Conservation (phyloP, 2,888 invertebrate species). For the Lysandra coridon region DNA sequence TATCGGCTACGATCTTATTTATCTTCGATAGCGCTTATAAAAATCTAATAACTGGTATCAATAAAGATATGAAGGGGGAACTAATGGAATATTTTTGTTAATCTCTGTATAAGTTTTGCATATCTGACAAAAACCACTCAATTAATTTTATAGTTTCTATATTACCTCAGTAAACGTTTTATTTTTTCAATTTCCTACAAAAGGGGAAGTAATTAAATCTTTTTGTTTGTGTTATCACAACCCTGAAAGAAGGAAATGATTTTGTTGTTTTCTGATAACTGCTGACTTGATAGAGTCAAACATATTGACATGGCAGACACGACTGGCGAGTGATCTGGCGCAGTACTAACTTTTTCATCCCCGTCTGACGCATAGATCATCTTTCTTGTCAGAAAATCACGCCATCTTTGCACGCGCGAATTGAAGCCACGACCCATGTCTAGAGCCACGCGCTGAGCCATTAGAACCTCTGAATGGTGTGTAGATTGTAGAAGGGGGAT, state of each 20-base stretch:
- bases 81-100: slow-evolving; percentile 21
- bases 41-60: slow-evolving; percentile 19
- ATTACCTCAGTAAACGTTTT: not conserved
- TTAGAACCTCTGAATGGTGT: slow-evolving; percentile 42
- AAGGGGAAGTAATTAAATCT: not conserved
- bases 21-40: slow-evolving; percentile 13
- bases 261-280: too few relatives aligned
- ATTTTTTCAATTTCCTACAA: not conserved
- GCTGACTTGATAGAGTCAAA: too few relatives aligned
- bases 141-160: not conserved
- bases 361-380: too few relatives aligned
- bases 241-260: not conserved
- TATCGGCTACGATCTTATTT: slow-evolving; percentile 20
- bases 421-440: not conserved
- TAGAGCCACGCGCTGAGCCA: too few relatives aligned
- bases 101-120: slow-evolving; percentile 18
- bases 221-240: not conserved
- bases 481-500: slow-evolving; percentile 58
- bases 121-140: slow-evolving; percentile 4
- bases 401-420: not conserved
- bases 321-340: too few relatives aligned
- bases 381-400: too few relatives aligned
- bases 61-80: slow-evolving; percentile 6
- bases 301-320: too few relatives aligned
- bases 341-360: too few relatives aligned